A percentile compares a stretch with the other conserved stretches of the same genome.
Conservation (phyloP, 2,797 vertebrate species). For the Gymnodraco acuticeps region DNA sequence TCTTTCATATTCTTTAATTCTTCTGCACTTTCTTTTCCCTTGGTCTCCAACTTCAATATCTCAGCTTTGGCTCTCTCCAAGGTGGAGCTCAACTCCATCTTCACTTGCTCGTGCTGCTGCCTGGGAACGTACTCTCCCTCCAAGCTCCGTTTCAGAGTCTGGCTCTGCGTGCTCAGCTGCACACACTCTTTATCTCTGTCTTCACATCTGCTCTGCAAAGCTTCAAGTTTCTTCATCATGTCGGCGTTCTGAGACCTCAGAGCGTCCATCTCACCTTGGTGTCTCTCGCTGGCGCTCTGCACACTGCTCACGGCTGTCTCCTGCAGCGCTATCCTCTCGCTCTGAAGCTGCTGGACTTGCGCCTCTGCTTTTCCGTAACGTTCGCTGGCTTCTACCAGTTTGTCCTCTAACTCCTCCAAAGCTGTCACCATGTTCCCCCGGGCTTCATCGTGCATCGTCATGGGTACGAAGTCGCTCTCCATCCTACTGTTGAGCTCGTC, state of each 20-base stretch:
- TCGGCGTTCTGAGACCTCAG: slow-evolving; percentile 80
- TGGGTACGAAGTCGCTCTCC: slow-evolving; percentile 87
- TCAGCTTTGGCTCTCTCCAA: slow-evolving; percentile 87
- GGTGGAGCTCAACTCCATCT: slow-evolving; percentile 77
- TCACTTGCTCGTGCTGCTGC: slow-evolving; percentile 85
- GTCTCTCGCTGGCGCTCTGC: slow-evolving; percentile 79
- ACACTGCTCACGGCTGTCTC: slow-evolving; percentile 80
- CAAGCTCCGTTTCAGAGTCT: slow-evolving; percentile 81
- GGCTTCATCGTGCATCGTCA: slow-evolving; percentile 87
- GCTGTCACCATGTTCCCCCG: slow-evolving; percentile 83
- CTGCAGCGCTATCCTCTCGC: slow-evolving; percentile 83
- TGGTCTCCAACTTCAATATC: slow-evolving; percentile 82
- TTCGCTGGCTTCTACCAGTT: slow-evolving; percentile 87
- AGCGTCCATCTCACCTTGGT: slow-evolving; percentile 80
- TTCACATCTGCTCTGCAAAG: slow-evolving; percentile 79
- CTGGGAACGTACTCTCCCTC: slow-evolving; percentile 86
- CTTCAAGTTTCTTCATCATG: slow-evolving; percentile 84
- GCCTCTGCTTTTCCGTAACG: slow-evolving; percentile 86
- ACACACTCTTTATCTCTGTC: slow-evolving; percentile 82
- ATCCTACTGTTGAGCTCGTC: slow-evolving; percentile 87
- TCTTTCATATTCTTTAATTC: slow-evolving; percentile 86
- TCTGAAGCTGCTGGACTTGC: slow-evolving; percentile 85
- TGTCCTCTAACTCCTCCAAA: slow-evolving; percentile 89
- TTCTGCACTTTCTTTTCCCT: slow-evolving; percentile 76
- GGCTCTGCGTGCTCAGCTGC: slow-evolving; percentile 82